Conservation (phyloP, 1,140 invertebrate species). For the Tyrophagus putrescentiae region DNA sequence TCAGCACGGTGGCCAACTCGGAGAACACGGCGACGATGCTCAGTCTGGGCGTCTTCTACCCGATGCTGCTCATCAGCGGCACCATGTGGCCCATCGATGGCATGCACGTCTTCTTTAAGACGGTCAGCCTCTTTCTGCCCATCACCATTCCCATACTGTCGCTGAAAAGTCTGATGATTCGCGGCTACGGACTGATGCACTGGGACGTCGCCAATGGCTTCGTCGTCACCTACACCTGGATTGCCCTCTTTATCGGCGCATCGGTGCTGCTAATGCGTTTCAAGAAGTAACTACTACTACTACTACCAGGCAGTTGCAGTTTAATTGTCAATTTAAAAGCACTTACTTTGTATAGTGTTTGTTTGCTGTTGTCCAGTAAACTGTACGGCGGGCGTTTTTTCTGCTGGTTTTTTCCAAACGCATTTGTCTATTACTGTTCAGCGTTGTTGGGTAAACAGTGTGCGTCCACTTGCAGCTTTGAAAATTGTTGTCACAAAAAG, state of each 20-base stretch:
- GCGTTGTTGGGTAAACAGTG: too few species aligned
- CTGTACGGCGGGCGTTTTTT: too few species aligned
- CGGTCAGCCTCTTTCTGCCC: constrained; percentile 65
- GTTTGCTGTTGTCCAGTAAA: too few species aligned
- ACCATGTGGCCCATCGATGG: constrained; percentile 82
- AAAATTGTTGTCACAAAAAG: too few species aligned
- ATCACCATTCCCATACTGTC: constrained; percentile 77
- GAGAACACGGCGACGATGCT: constrained; percentile 72
- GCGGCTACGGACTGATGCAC: constrained; percentile 40
- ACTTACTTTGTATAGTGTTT: too few species aligned
- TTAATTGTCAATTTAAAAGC: too few species aligned
- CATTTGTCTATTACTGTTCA: too few species aligned
- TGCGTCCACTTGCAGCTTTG: too few species aligned
- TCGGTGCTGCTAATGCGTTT: too few species aligned
- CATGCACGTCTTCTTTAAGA: constrained; percentile 65
- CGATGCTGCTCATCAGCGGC: constrained; percentile 67
- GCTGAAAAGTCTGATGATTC: constrained; percentile 65
- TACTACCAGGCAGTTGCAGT: too few species aligned
- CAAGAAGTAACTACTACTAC: too few species aligned
- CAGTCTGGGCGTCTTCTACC: constrained; percentile 76
- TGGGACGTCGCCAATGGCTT: not conserved
- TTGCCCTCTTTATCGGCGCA: not conserved
- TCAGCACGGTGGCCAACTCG: constrained; percentile 13
- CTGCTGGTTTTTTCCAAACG: too few species aligned
- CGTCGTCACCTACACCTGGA: not conserved